Percentiles rank a stretch among this genome's conserved stretches.
phyloP scores from a whole-genome alignment of 2,113 vertebrate species.

The Callocephalon fimbriatum region DNA sequence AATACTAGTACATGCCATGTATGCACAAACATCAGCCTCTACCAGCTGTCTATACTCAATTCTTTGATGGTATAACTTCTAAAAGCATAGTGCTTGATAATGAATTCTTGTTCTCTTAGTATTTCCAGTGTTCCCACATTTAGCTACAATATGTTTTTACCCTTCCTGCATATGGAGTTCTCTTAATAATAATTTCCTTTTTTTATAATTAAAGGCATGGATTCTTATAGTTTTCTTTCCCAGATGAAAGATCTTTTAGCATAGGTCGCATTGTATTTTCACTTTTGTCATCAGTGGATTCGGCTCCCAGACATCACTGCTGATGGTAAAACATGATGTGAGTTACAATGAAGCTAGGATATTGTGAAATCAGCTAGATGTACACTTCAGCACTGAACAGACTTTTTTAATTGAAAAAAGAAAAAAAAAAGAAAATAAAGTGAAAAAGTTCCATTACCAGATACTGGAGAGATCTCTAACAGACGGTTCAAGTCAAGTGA shows the following conservation, averaged over 20 bases:
- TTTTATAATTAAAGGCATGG: not conserved
- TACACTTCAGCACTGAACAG: not conserved
- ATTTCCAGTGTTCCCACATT: not conserved
- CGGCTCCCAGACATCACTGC: not conserved
- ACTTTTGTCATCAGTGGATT: not conserved
- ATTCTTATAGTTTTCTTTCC: not conserved
- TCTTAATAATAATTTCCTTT: not conserved
- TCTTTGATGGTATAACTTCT: not conserved
- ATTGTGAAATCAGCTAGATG: not conserved
- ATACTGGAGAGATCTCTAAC: not conserved
- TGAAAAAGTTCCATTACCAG: not conserved
- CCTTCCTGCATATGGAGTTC: fast-evolving
- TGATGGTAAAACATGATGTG: not conserved
- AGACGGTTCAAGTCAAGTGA: not conserved
- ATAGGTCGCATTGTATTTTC: not conserved
- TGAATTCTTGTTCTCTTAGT: not conserved
- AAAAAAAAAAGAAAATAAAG: not conserved
- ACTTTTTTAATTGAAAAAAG: not conserved
- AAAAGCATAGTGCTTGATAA: not conserved
- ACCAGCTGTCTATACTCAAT: not conserved
- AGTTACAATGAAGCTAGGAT: not conserved
- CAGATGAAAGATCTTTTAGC: not conserved
- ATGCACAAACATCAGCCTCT: not conserved
- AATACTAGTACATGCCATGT: not conserved
- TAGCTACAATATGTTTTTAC: fast-evolving